Percentiles rank a stretch among this genome's conserved stretches.
These are phyloP conservation scores for Wiebesia pumilae DNA, from an alignment of 1,140 invertebrate genomes.

Conservation along the genomic window DNA sequence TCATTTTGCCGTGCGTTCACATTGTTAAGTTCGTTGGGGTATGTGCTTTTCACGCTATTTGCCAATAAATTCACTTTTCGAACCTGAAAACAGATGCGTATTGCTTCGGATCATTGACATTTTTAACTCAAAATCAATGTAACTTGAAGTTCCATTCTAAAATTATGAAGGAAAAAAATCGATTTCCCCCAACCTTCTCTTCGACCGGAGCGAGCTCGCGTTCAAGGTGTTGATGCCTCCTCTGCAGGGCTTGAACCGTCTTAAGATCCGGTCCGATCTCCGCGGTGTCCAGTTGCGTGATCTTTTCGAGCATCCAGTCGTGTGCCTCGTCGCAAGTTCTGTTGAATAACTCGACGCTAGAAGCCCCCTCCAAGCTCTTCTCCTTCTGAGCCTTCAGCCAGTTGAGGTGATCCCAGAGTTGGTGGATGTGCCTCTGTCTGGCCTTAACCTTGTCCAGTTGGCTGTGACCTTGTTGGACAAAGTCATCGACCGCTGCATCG, in stretches of 20 bases:
- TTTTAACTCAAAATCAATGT: too few species aligned
- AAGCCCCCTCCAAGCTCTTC: slow-evolving; percentile 92
- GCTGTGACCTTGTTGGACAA: slow-evolving; percentile 89
- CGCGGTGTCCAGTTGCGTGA: slow-evolving; percentile 86
- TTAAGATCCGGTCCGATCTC: slow-evolving; percentile 89
- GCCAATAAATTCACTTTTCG: slow-evolving; percentile 85
- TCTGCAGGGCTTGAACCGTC: slow-evolving; percentile 92
- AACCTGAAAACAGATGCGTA: slow-evolving; percentile 55
- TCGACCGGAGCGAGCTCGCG: slow-evolving; percentile 91
- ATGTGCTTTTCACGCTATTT: slow-evolving; percentile 89
- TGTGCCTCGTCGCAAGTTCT: slow-evolving; percentile 93
- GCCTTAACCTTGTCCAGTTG: slow-evolving; percentile 91
- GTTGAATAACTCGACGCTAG: slow-evolving; percentile 95
- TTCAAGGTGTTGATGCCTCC: slow-evolving; percentile 92
- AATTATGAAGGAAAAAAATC: background rate
- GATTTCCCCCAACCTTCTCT: slow-evolving; percentile 82
- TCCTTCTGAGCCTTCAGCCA: slow-evolving; percentile 92
- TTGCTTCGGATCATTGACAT: too few species aligned
- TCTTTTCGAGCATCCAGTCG: slow-evolving; percentile 96
- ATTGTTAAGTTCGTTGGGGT: slow-evolving; percentile 91
- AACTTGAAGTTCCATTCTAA: too few species aligned
- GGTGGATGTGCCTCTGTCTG: slow-evolving; percentile 88
- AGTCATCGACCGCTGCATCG: slow-evolving; percentile 90
- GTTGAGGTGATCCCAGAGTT: slow-evolving; percentile 92
- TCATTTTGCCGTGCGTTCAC: slow-evolving; percentile 90